phyloP scores from a whole-genome alignment of 2,888 invertebrate species.

The Spisula solida region DNA sequence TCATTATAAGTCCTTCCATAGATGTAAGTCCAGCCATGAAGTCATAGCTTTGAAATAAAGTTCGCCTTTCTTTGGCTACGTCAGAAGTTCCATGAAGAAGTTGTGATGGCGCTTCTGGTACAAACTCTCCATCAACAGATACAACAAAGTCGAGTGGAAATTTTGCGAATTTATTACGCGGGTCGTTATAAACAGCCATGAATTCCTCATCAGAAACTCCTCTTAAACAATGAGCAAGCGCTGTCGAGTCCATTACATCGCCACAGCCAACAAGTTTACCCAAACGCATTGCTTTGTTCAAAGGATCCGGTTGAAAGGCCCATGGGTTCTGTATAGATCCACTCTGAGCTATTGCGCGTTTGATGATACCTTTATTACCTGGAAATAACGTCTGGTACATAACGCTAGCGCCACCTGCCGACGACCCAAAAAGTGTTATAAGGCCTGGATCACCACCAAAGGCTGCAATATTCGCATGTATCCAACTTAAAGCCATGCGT shows the following conservation, averaged over 20 bases:
- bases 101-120: conserved; percentile 82
- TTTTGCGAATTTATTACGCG: conserved; percentile 89
- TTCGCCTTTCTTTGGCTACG: not conserved
- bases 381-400: conserved; percentile 77
- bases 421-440: conserved; percentile 79
- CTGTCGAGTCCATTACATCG: conserved; percentile 87
- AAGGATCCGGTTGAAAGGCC: conserved; percentile 69
- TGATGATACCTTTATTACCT: conserved; percentile 70
- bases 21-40: conserved; percentile 97
- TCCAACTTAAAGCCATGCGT: conserved; percentile 96
- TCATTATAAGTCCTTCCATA: conserved; percentile 92
- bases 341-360: conserved; percentile 77
- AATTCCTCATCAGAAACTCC: conserved; percentile 50
- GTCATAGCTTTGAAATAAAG: conserved; percentile 88
- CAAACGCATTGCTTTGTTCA: conserved; percentile 91
- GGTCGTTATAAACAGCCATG: conserved; percentile 91
- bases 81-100: conserved; percentile 92
- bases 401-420: conserved; percentile 78
- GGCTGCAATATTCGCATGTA: conserved; percentile 93
- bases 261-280: conserved; percentile 71
- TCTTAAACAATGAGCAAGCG: conserved; percentile 13
- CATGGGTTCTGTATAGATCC: conserved; percentile 72
- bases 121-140: conserved; percentile 93
- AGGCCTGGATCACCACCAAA: conserved; percentile 80
- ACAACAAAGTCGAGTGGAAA: conserved; percentile 90